Percentiles rank a stretch among this genome's conserved stretches.
These are phyloP conservation scores for Microplitis deprimator DNA, from an alignment of 2,888 invertebrate species.

Conservation along the genomic window DNA sequence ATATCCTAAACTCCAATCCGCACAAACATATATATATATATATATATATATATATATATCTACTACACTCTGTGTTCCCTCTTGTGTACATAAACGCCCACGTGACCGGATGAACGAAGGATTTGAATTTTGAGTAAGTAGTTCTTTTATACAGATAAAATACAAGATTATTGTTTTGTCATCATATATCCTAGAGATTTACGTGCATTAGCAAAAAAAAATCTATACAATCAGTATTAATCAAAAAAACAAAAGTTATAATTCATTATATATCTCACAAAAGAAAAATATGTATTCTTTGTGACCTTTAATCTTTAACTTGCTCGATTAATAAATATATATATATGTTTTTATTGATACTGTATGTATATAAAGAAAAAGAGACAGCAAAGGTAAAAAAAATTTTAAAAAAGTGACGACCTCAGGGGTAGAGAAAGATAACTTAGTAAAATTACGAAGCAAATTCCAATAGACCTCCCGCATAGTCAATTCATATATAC, in stretches of 20 bases:
- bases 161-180: constrained; percentile 26
- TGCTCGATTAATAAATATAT: not conserved
- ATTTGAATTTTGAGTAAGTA: constrained; percentile 35
- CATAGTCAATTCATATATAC: constrained; percentile 42
- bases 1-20: constrained; percentile 9
- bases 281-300: too few species aligned
- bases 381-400: not conserved
- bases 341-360: not conserved
- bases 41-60: too few species aligned
- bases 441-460: constrained; percentile 65
- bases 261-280: too few species aligned
- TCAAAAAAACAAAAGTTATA: too few species aligned
- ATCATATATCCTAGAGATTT: not conserved
- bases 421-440: constrained; percentile 18
- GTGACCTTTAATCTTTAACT: constrained; percentile 6
- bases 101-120: constrained; percentile 20
- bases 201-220: not conserved
- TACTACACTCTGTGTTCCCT: not conserved
- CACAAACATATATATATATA: not conserved
- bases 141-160: not conserved
- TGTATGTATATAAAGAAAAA: constrained; percentile 9
- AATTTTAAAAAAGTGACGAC: not conserved
- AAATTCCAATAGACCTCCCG: constrained; percentile 68
- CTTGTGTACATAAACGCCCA: constrained; percentile 15
- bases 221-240: too few species aligned